Conservation (phyloP, 2,113 vertebrate species). For the Halcyon senegalensis region DNA sequence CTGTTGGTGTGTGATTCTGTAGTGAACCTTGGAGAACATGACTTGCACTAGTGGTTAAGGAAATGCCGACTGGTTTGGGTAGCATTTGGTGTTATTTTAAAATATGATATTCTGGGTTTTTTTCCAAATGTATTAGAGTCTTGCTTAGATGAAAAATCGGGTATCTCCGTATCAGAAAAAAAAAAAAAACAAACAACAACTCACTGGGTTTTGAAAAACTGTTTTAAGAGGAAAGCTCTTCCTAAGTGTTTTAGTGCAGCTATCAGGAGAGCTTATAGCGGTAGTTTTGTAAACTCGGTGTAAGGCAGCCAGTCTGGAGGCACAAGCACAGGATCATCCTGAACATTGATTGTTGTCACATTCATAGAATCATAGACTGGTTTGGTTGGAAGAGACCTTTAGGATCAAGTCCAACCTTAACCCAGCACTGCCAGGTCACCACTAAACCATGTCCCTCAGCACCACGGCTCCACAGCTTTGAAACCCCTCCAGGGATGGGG, state of each 20-base stretch:
- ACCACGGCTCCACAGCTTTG: background rate
- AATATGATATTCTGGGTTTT: background rate
- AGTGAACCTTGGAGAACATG: background rate
- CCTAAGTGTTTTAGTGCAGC: background rate
- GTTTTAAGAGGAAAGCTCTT: background rate
- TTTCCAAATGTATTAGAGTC: background rate
- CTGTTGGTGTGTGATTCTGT: background rate
- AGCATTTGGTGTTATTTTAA: constrained; percentile 2
- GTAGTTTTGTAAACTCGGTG: accelerated
- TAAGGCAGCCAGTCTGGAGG: background rate
- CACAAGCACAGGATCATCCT: background rate
- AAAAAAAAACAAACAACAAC: background rate
- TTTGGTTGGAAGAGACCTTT: background rate
- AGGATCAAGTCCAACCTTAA: background rate
- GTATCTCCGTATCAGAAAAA: background rate
- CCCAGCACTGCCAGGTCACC: background rate
- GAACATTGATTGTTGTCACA: background rate
- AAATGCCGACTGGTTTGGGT: background rate
- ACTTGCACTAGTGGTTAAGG: background rate
- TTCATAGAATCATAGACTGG: background rate
- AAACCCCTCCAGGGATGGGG: background rate
- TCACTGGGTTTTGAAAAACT: background rate
- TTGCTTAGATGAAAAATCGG: background rate
- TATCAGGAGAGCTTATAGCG: background rate
- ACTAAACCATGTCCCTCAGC: background rate